Conservation (phyloP, 2,113 vertebrate species). For the Prietella phreatophila region DNA sequence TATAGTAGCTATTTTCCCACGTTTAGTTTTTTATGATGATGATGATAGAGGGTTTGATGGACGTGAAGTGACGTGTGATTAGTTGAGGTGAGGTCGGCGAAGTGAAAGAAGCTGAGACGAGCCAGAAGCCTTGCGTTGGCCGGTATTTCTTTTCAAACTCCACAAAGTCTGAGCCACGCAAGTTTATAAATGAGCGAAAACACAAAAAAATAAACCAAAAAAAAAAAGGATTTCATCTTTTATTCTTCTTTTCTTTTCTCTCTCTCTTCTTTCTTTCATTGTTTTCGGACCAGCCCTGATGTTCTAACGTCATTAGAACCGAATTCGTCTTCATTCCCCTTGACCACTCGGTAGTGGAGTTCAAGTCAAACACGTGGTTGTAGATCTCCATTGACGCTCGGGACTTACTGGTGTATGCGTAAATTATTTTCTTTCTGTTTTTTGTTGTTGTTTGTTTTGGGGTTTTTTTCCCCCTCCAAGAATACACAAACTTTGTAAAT, state of each 20-base stretch:
- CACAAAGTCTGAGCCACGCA: conserved; percentile 11
- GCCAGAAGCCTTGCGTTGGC: conserved; percentile 52
- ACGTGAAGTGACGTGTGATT: conserved; percentile 18
- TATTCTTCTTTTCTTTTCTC: conserved; percentile 43
- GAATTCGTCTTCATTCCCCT: conserved; percentile 34
- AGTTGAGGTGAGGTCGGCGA: conserved; percentile 30
- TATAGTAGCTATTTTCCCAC: conserved; percentile 48
- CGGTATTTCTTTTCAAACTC: conserved; percentile 70
- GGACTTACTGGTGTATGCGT: conserved; percentile 65
- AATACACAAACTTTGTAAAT: conserved; percentile 56
- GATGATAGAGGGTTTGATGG: conserved; percentile 13
- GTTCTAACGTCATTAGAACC: conserved; percentile 15
- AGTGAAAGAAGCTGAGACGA: conserved; percentile 17
- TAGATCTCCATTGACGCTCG: conserved; percentile 44
- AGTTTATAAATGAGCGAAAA: conserved; percentile 35
- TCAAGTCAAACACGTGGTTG: conserved; percentile 32
- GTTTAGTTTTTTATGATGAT: conserved; percentile 48
- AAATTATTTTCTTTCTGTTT: conserved; percentile 46
- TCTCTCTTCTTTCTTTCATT: conserved; percentile 3
- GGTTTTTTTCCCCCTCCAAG: conserved; percentile 9
- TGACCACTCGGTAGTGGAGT: conserved; percentile 45
- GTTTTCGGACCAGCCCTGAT: conserved; percentile 43
- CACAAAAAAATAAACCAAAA: conserved; percentile 40
- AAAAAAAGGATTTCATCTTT: conserved; percentile 41
- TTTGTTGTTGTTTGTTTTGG: background rate